Percentiles rank a stretch among this genome's conserved stretches.
phyloP scores from a whole-genome alignment of 2,113 vertebrate genomes.

The Pteronura brasiliensis region DNA sequence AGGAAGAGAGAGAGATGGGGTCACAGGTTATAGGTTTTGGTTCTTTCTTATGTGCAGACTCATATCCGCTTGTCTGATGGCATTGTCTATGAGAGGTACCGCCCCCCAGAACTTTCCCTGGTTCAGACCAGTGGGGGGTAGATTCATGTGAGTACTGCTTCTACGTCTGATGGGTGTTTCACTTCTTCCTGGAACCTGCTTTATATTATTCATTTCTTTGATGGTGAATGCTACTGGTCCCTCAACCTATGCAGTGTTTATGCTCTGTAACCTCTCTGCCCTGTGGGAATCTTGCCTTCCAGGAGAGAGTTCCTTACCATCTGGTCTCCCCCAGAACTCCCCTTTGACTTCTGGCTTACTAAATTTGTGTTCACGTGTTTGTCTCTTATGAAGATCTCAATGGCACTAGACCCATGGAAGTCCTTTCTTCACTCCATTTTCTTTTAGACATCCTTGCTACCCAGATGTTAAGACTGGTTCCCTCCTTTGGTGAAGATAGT shows the following conservation, averaged over 20 bases:
- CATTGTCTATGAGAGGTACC: neutral
- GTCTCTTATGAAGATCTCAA: neutral
- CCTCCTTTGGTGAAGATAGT: neutral
- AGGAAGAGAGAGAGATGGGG: neutral
- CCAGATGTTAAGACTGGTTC: neutral
- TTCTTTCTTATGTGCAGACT: neutral
- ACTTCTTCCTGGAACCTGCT: neutral
- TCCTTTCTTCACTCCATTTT: neutral
- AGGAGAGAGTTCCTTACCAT: neutral
- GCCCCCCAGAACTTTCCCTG: neutral
- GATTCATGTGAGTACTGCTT: neutral
- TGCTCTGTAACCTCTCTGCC: neutral
- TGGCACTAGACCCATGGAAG: neutral
- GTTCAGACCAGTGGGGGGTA: neutral
- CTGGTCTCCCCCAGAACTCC: neutral
- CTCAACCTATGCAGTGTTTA: rapidly evolving
- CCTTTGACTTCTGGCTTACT: neutral
- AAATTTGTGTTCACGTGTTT: neutral
- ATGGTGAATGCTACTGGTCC: neutral
- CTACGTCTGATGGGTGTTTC: neutral
- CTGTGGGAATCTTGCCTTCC: neutral
- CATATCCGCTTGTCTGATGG: neutral
- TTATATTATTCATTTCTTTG: neutral
- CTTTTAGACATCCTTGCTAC: neutral
- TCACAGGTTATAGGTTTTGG: neutral